Base-by-base conservation (phyloP, 2,797 vertebrate species). In the Lagodon rhomboides region DNA sequence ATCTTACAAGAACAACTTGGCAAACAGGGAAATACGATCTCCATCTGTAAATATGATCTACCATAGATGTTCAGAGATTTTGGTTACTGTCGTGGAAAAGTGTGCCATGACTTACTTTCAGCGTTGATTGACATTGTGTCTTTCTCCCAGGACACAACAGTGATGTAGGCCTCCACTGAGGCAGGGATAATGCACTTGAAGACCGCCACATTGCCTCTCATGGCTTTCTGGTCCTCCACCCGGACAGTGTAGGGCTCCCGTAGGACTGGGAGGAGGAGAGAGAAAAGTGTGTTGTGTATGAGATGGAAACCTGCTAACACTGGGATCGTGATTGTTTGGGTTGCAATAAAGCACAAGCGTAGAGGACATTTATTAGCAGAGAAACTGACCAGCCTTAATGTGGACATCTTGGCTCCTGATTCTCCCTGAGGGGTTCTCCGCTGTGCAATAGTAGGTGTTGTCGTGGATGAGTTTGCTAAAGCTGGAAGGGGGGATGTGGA, bases 121-220 rank as follows among this genome's bases (percentile, higher is more conserved):
- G 97, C 96, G 94, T 96, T 97, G 93, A 98, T 97, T 95, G 97
- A 97, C 91, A 98, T 94, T 91, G 97, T 98, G 95, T 98, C 97
- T 95, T 98, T 98, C 96, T 98, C 97, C 97, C 97, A 98, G 91
- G 97, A 97, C 95, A 97, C 93, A 94, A 98, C 97, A 92, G 97
- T 95, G 96, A 98, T 95, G 94, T 98, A 97, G 83, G 97, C 96
- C 97, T 99, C 98, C 95, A 99, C 98, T 78, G 97, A 98, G 96
- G 97, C 96, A 93, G 98, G 98, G 95, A 99, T 99, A 98, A 99
- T 99, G 98, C 98, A 99, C 97, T 99, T 99, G 97, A 99, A 99
- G 95, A 94, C 96, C 95, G 96, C 97, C 96, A 98, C 96, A 96
- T 98, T 98, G 96, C 98, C 98, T 97, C 98, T 97, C 98, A 99